Conservation (phyloP, 2,113 vertebrate genomes). For the Donacobius atricapilla region DNA sequence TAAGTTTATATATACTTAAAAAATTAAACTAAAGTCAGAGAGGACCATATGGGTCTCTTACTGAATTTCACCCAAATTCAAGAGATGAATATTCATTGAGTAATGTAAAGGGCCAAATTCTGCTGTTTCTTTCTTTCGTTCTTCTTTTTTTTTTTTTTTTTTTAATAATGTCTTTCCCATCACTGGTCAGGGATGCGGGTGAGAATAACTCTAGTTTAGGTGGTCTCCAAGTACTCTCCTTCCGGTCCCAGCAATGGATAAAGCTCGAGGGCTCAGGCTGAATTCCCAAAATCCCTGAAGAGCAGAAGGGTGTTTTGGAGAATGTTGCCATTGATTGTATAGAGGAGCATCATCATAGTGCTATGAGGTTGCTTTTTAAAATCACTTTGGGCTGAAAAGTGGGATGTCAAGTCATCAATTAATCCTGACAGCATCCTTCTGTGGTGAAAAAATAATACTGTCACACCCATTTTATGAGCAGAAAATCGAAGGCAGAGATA, state of each 20-base stretch:
- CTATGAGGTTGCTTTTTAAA: background rate
- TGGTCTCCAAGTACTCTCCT: background rate
- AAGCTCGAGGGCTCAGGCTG: background rate
- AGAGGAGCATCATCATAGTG: background rate
- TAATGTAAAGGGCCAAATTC: background rate
- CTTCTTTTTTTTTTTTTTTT: background rate
- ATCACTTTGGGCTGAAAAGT: conserved; percentile 23
- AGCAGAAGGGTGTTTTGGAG: background rate
- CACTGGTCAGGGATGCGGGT: background rate
- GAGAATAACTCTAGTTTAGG: background rate
- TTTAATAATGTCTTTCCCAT: too few relatives aligned
- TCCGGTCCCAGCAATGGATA: background rate
- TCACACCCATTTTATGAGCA: conserved; percentile 24
- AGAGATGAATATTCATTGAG: background rate
- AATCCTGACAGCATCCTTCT: conserved; percentile 59
- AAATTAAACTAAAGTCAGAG: background rate
- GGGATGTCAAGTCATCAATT: conserved; percentile 51
- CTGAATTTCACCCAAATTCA: background rate
- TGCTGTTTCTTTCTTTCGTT: background rate
- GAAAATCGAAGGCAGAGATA: background rate
- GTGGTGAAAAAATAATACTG: conserved; percentile 44
- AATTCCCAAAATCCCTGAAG: background rate
- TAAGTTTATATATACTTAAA: background rate
- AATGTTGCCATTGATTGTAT: background rate
- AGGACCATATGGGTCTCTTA: background rate